A percentile compares a stretch with the other conserved stretches of the same genome.
phyloP scores from a whole-genome alignment of 64 coral and sea anemone species.

The Stichodactyla helianthus region DNA sequence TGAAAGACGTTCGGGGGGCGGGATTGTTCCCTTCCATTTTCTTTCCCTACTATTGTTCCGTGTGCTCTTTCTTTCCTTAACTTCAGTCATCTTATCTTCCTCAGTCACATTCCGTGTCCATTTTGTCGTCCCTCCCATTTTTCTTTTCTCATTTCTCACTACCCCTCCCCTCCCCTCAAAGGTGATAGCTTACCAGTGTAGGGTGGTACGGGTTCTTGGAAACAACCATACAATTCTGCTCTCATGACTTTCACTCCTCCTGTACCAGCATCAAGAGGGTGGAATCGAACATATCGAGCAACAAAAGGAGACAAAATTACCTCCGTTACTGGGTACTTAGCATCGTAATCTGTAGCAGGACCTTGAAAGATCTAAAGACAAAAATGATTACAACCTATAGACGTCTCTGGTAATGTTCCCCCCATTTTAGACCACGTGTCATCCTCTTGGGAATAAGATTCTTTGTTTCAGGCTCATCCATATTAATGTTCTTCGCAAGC shows the following conservation, averaged over 20 bases:
- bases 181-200: constrained; percentile 37
- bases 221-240: constrained; percentile 61
- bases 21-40: too few relatives aligned
- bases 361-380: background rate
- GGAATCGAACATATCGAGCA: constrained; percentile 52
- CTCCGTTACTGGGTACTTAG: background rate
- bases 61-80: too few relatives aligned
- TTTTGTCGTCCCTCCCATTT: background rate
- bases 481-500: too few relatives aligned
- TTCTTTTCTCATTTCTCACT: background rate
- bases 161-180: background rate
- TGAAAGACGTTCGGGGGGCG: too few relatives aligned
- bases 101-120: too few relatives aligned
- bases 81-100: too few relatives aligned
- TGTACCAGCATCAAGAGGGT: background rate
- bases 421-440: too few relatives aligned
- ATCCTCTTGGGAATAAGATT: too few relatives aligned
- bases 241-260: constrained; percentile 37
- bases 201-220: constrained; percentile 35
- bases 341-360: background rate
- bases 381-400: too few relatives aligned
- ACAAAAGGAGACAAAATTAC: constrained; percentile 11
- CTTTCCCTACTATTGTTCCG: too few relatives aligned
- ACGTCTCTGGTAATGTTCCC: too few relatives aligned
- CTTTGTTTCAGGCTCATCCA: too few relatives aligned